phyloP scores from a whole-genome alignment of 2,113 vertebrate genomes.

The Microtus oregoni region DNA sequence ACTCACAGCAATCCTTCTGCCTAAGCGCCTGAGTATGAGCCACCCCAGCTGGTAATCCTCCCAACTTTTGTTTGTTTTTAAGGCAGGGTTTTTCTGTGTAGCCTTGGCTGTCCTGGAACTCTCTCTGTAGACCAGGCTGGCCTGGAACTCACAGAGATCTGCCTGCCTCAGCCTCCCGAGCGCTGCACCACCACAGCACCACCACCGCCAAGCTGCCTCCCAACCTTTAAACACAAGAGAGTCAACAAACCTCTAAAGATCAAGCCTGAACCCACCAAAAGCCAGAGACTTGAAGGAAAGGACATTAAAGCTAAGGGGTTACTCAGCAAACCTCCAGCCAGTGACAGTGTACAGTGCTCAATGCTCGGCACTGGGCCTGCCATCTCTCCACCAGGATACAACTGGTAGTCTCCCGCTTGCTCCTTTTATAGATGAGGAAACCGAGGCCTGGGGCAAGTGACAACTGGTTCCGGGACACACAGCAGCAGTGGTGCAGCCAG shows the following conservation, averaged over 20 bases:
- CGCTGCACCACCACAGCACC: no score
- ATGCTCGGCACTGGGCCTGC: not conserved
- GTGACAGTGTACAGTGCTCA: not conserved
- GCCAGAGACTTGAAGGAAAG: not conserved
- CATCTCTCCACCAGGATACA: not conserved
- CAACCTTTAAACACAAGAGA: not conserved
- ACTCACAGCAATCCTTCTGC: not conserved
- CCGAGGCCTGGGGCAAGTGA: fast-evolving
- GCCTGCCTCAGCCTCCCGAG: no score
- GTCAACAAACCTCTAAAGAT: not conserved
- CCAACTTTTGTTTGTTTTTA: not conserved
- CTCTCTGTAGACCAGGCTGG: no score
- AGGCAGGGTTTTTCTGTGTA: no score
- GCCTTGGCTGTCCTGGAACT: no score
- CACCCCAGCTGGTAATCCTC: not conserved
- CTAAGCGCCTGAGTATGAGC: not conserved
- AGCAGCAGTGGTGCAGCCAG: not conserved
- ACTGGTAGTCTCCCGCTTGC: not conserved
- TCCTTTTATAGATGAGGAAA: not conserved
- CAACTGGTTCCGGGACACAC: not conserved
- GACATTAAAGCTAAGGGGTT: not conserved
- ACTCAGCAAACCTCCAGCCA: not conserved
- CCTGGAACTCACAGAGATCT: no score
- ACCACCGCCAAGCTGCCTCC: no score
- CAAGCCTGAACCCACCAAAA: not conserved